Evolutionary conservation across 2,888 invertebrate genomes (phyloP).

Genomic region (Bruchidius siliquastri): DNA sequence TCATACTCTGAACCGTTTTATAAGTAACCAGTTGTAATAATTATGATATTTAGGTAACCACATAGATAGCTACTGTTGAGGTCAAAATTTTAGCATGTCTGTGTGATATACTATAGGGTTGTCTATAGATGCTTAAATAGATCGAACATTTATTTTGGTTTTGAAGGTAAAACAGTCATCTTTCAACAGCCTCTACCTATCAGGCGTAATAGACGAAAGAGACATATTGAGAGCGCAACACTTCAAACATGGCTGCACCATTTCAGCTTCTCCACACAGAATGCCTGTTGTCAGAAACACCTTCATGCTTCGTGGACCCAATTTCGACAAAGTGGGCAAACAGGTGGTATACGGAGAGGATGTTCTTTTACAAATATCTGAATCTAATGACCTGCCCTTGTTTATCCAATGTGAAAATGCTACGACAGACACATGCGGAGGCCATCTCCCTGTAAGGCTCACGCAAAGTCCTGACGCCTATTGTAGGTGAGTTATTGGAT

Average conservation of each 20-base stretch:
- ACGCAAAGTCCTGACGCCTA: slow-evolving; percentile 37
- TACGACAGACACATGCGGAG: slow-evolving; percentile 38
- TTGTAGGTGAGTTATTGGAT: slow-evolving; percentile 25
- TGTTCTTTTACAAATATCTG: slow-evolving; percentile 36
- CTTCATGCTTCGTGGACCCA: slow-evolving; percentile 36
- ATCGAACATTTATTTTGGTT: too few relatives aligned
- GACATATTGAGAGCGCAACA: slow-evolving; percentile 45
- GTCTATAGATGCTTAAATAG: too few relatives aligned
- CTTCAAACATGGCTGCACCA: slow-evolving; percentile 49
- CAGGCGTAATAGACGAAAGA: slow-evolving; percentile 50
- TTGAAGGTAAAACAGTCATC: too few relatives aligned
- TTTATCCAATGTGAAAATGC: slow-evolving; percentile 41
- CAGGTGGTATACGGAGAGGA: slow-evolving; percentile 40
- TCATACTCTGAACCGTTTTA: too few relatives aligned
- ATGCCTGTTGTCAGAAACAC: slow-evolving; percentile 51
- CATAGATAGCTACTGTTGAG: too few relatives aligned
- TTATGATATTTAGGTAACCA: too few relatives aligned
- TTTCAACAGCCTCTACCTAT: slow-evolving; percentile 40
- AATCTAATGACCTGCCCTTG: slow-evolving; percentile 28
- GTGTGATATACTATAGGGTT: too few relatives aligned
- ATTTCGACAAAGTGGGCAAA: slow-evolving; percentile 29
- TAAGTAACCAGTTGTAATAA: too few relatives aligned
- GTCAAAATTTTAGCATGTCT: too few relatives aligned
- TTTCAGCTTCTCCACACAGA: slow-evolving; percentile 49
- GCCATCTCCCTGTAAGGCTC: slow-evolving; percentile 32